These are phyloP conservation scores for Aquatica leii DNA, from an alignment of 2,888 invertebrate species.

Conservation along the genomic window DNA sequence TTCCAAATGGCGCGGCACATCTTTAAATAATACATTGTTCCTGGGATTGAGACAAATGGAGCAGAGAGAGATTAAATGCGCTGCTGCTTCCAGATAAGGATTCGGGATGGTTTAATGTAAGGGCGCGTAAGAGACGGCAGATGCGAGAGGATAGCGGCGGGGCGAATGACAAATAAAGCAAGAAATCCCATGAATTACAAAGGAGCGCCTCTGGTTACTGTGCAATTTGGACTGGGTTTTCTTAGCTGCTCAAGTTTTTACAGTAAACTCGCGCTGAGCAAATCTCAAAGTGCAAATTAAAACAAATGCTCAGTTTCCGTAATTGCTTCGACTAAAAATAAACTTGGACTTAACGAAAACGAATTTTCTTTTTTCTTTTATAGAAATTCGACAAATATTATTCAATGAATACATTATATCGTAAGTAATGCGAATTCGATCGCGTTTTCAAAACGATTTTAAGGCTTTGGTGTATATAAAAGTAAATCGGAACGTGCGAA, in stretches of 20 bases:
- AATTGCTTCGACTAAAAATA: slow-evolving; percentile 31
- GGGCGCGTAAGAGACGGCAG: slow-evolving; percentile 48
- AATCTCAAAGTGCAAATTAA: slow-evolving; percentile 58
- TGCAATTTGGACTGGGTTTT: slow-evolving; percentile 53
- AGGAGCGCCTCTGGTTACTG: slow-evolving; percentile 59
- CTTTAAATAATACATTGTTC: slow-evolving; percentile 62
- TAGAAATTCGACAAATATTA: not conserved
- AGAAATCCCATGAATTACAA: slow-evolving; percentile 62
- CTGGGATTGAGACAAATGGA: slow-evolving; percentile 62
- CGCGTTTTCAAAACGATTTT: not conserved
- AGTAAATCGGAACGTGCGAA: slow-evolving; percentile 47
- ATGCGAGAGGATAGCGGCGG: slow-evolving; percentile 56
- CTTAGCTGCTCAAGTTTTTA: slow-evolving; percentile 43
- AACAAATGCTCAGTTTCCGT: slow-evolving; percentile 35
- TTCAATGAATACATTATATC: not conserved
- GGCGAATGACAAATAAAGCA: slow-evolving; percentile 62
- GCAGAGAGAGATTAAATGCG: slow-evolving; percentile 57
- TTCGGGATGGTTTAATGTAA: slow-evolving; percentile 41
- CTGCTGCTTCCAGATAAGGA: slow-evolving; percentile 40
- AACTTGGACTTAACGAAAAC: slow-evolving; percentile 12
- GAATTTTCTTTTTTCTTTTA: not conserved
- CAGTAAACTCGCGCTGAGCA: slow-evolving; percentile 32
- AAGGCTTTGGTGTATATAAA: slow-evolving; percentile 16
- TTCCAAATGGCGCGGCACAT: slow-evolving; percentile 45
- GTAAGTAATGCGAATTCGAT: not conserved